phyloP scores from a whole-genome alignment of 2,888 invertebrate species.

The Brenthis ino region DNA sequence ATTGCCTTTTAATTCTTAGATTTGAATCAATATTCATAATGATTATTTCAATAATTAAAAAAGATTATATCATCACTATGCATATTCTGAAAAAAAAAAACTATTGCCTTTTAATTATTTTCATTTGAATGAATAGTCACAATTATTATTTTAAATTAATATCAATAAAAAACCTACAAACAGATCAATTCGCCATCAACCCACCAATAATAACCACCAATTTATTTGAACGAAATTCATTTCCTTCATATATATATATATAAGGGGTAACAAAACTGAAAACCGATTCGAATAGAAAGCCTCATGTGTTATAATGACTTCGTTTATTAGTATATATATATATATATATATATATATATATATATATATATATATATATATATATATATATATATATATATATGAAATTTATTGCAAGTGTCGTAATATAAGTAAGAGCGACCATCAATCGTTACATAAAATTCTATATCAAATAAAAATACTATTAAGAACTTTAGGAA shows the following conservation, averaged over 20 bases:
- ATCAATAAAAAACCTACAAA: too few relatives aligned
- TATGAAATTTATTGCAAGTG: slow-evolving; percentile 53
- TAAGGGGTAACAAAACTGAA: slow-evolving; percentile 8
- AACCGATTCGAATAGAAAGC: slow-evolving; percentile 41
- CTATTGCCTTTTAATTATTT: too few relatives aligned
- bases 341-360: slow-evolving; percentile 21
- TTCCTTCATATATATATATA: not conserved
- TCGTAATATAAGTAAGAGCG: slow-evolving; percentile 41
- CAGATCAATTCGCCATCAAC: too few relatives aligned
- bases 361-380: slow-evolving; percentile 37
- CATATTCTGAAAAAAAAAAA: too few relatives aligned
- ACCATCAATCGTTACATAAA: slow-evolving; percentile 33
- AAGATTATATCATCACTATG: too few relatives aligned
- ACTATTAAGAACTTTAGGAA: slow-evolving; percentile 27
- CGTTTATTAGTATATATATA: slow-evolving; percentile 55
- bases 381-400: too few relatives aligned
- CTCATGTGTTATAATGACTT: slow-evolving; percentile 52
- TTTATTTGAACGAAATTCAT: not conserved
- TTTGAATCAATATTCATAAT: too few relatives aligned
- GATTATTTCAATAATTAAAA: too few relatives aligned
- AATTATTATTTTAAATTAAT: too few relatives aligned
- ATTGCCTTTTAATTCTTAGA: too few relatives aligned
- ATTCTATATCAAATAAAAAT: slow-evolving; percentile 22
- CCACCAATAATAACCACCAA: not conserved
- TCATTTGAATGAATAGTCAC: too few relatives aligned